Evolutionary conservation across 37 sponge, comb jelly and placozoan species (phyloP).

Genomic region (Agelas oroides): DNA sequence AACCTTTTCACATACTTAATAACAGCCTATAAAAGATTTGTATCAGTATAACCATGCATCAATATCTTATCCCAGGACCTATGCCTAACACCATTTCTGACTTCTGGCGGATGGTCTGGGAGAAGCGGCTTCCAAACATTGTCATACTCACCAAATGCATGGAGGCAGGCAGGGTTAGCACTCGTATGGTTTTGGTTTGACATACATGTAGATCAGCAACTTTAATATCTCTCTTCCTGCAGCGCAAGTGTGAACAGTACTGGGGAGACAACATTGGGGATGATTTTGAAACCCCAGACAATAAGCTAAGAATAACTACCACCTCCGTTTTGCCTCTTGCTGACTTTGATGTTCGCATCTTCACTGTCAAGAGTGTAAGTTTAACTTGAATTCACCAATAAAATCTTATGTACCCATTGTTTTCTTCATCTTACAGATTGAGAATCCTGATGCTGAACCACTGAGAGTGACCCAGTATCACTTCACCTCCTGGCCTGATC

Average conservation of each 20-base stretch:
- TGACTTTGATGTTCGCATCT: slow-evolving; percentile 74
- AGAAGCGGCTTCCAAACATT: slow-evolving; percentile 47
- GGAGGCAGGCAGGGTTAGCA: slow-evolving; percentile 69
- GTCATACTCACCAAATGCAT: slow-evolving; percentile 71
- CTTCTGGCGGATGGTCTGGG: slow-evolving; percentile 82
- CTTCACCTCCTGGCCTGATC: slow-evolving; percentile 77
- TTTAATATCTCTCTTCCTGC: background rate
- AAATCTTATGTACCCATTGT: too few relatives aligned
- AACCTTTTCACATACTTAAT: too few relatives aligned
- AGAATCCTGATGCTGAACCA: background rate
- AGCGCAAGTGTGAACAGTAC: slow-evolving; percentile 93
- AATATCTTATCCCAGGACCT: too few relatives aligned
- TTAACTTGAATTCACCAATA: too few relatives aligned
- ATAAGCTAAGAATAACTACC: slow-evolving; percentile 60
- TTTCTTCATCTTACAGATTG: too few relatives aligned
- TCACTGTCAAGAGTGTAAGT: slow-evolving; percentile 68
- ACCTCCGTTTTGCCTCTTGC: slow-evolving; percentile 58
- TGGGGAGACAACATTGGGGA: slow-evolving; percentile 87
- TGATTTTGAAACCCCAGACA: slow-evolving; percentile 19
- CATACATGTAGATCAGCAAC: background rate
- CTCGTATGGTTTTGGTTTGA: background rate
- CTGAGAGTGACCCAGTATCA: slow-evolving; percentile 70
- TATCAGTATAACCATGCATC: background rate
- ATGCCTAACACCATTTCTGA: slow-evolving; percentile 57
- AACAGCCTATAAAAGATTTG: background rate